Conservation (phyloP, 2,888 invertebrate genomes). For the Axea sp. region DNA sequence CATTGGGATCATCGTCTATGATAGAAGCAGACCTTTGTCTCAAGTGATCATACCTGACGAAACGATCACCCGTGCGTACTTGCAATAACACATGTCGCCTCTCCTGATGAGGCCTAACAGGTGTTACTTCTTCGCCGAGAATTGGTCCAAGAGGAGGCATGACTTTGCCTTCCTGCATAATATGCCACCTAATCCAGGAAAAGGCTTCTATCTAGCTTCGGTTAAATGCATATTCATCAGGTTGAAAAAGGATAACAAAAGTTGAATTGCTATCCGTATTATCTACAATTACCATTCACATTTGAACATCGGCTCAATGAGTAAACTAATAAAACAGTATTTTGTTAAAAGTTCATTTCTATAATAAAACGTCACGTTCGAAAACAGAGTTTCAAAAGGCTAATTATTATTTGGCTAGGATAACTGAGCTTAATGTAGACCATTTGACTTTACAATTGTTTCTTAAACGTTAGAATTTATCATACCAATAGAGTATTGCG, state of each 20-base stretch:
- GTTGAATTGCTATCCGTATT: constrained; percentile 2
- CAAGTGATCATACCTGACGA: constrained; percentile 66
- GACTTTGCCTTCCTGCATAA: constrained; percentile 74
- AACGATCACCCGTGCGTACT: constrained; percentile 73
- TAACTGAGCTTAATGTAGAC: constrained; percentile 4
- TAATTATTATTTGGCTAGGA: constrained; percentile 2
- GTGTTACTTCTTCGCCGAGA: constrained; percentile 68
- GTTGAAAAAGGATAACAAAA: constrained; percentile 3
- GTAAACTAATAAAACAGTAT: neutral
- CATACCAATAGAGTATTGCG: too few species aligned
- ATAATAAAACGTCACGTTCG: constrained; percentile 30
- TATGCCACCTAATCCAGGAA: constrained; percentile 70
- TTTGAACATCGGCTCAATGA: too few species aligned
- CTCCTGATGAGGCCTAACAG: constrained; percentile 68
- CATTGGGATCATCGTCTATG: constrained; percentile 64
- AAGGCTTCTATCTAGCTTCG: constrained; percentile 59
- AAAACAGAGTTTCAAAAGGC: neutral
- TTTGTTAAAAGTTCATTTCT: constrained; percentile 8
- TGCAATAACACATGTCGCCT: constrained; percentile 73
- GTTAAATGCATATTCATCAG: constrained; percentile 17
- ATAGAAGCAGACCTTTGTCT: constrained; percentile 45
- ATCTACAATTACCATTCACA: too few species aligned
- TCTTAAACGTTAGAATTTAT: too few species aligned
- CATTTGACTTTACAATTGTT: too few species aligned
- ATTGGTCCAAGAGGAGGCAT: constrained; percentile 72